Base-by-base conservation (phyloP, 2,888 invertebrate species). In the Nemotelus nigrinus region DNA sequence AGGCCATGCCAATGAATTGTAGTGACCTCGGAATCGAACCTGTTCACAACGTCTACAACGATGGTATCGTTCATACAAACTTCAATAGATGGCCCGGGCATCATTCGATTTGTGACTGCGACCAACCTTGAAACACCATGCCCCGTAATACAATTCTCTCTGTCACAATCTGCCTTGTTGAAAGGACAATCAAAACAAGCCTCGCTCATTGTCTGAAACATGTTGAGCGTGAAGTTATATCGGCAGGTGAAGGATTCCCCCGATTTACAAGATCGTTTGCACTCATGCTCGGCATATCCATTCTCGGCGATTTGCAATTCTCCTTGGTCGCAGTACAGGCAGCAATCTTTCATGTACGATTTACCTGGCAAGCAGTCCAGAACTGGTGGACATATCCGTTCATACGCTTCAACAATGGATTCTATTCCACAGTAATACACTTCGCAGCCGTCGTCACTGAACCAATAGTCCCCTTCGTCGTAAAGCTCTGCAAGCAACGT, bases 1-100 rank as follows among this genome's bases (percentile, higher is more conserved):
- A 93, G 92, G 0, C 96, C 96, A 83, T 96, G 96, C 95, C 95
- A 96, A 83, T 96, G 96, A 48, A 96, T 91, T 0, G 93, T 91
- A 0, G 94, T 94, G 3, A 91, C 92, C 84, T 94, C 94, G 0
- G 92, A 91, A 84, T 91, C 89, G 84, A 95, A 85, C 72, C 90
- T 89, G 83, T 96, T 96, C 78, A 90, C 89, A 7, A 95, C 92
- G 82, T 94, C 94, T 0, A 95, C 94, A 44, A 93, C 89, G 2
- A 96, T 87, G 53, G 90, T 89, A 84, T 96, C 96, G 10, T 93
- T 92, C 83, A 92, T 89, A 84, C 95, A 96, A 2, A 95, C 94
- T 90, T 95, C 92, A 79, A 95, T 90, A 4, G 91, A 86, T 1
- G 95, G 95, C 78, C 95, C 95, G 0, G 95, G 95, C 89, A 96